Evolutionary conservation across 2,888 invertebrate genomes (phyloP).

Genomic region (Eupeodes luniger): DNA sequence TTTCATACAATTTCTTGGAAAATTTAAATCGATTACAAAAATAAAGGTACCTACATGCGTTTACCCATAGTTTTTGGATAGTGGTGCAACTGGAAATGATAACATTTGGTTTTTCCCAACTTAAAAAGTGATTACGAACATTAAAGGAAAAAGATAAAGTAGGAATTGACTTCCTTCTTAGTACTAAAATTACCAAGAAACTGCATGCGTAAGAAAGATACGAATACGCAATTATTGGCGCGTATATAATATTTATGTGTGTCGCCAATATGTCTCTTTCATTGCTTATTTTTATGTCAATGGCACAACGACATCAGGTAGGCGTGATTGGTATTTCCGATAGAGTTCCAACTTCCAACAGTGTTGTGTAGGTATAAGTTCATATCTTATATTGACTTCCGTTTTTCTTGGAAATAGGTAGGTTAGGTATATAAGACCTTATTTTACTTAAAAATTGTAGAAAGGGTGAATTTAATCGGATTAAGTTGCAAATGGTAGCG

Average conservation of each 20-base stretch:
- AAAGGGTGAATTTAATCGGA: too few species aligned
- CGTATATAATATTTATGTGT: not conserved
- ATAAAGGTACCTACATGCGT: not conserved
- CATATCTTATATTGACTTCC: constrained; percentile 15
- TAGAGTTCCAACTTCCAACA: not conserved
- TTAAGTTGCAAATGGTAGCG: too few species aligned
- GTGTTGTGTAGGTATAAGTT: too few species aligned
- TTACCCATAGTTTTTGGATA: not conserved
- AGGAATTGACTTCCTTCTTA: constrained; percentile 31
- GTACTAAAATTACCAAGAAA: not conserved
- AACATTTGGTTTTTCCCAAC: constrained; percentile 11
- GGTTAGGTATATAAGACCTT: not conserved
- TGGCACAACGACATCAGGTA: constrained; percentile 8
- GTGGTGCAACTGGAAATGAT: constrained; percentile 17
- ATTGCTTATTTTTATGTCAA: constrained; percentile 21
- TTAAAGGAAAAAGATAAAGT: constrained; percentile 1
- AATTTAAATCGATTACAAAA: constrained; percentile 39
- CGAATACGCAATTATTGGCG: not conserved
- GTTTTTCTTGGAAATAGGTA: constrained; percentile 26
- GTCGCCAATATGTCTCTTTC: constrained; percentile 49
- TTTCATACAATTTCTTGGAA: constrained; percentile 68
- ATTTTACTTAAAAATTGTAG: not conserved
- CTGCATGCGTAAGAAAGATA: not conserved
- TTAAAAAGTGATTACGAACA: constrained; percentile 35
- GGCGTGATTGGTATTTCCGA: constrained; percentile 50